These are phyloP conservation scores for Caenorhabditis doughertyi DNA, from an alignment of 2,888 invertebrate species.

Conservation along the genomic window DNA sequence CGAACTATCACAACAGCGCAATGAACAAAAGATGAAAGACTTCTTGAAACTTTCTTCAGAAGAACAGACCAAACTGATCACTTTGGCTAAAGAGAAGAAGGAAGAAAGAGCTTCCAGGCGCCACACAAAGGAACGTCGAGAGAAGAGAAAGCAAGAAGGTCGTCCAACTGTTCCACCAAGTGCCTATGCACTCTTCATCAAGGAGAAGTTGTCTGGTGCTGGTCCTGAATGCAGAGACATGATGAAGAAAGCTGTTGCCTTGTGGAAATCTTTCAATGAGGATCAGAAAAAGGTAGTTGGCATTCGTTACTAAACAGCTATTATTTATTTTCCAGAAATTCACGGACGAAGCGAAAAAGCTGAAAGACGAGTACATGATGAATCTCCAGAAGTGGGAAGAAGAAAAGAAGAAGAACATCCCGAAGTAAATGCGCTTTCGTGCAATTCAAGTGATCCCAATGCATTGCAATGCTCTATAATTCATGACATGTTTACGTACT, in stretches of 20 bases:
- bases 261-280: conserved; percentile 44
- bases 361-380: conserved; percentile 30
- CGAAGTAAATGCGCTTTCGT: not conserved
- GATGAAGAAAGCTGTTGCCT: conserved; percentile 34
- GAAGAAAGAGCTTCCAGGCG: conserved; percentile 26
- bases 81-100: conserved; percentile 35
- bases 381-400: conserved; percentile 41
- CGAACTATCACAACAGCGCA: conserved; percentile 30
- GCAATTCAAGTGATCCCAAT: not conserved
- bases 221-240: conserved; percentile 1
- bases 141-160: conserved; percentile 38
- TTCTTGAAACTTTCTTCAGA: conserved; percentile 42
- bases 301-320: not conserved
- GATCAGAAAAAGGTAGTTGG: conserved; percentile 33
- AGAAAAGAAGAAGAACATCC: conserved; percentile 20
- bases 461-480: not conserved
- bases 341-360: conserved; percentile 32
- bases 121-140: conserved; percentile 40
- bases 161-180: conserved; percentile 48
- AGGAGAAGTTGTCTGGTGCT: conserved; percentile 36
- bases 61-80: conserved; percentile 36
- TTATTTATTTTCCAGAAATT: conserved; percentile 31
- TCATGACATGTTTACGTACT: conserved; percentile 6
- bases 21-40: conserved; percentile 33
- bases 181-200: conserved; percentile 54